phyloP scores from a whole-genome alignment of 2,888 invertebrate genomes.

The Orthosia incerta region DNA sequence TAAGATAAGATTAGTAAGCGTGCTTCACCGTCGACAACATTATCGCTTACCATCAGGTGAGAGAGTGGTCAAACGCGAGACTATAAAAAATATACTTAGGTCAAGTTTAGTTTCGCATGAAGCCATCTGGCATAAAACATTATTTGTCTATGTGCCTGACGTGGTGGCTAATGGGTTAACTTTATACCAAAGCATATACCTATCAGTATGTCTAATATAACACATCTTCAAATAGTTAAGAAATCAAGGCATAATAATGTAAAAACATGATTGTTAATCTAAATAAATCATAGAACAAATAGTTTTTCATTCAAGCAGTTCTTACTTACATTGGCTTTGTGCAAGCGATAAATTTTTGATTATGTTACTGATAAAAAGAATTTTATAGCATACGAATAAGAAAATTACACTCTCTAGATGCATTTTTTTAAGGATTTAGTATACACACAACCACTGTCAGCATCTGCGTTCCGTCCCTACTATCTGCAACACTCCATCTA shows the following conservation, averaged over 20 bases:
- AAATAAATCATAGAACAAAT: neutral
- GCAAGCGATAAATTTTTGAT: slow-evolving; percentile 5
- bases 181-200: no score
- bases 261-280: neutral
- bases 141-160: no score
- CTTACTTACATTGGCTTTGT: neutral
- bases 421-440: neutral
- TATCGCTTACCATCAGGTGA: no score
- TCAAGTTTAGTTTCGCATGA: neutral
- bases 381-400: neutral
- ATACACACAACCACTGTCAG: no score
- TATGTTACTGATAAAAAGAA: neutral
- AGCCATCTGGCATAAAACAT: no score
- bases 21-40: no score
- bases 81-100: neutral
- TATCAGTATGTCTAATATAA: no score
- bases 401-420: neutral
- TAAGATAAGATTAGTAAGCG: neutral
- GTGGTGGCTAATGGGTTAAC: no score
- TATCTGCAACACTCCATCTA: no score
- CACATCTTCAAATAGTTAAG: neutral
- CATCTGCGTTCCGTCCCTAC: no score
- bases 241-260: slow-evolving; percentile 2
- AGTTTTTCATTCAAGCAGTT: slow-evolving; percentile 20
- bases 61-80: no score